Percentiles rank a stretch among this genome's conserved stretches.
phyloP scores from a whole-genome alignment of 2,113 vertebrate genomes.

The Prolemur simus region DNA sequence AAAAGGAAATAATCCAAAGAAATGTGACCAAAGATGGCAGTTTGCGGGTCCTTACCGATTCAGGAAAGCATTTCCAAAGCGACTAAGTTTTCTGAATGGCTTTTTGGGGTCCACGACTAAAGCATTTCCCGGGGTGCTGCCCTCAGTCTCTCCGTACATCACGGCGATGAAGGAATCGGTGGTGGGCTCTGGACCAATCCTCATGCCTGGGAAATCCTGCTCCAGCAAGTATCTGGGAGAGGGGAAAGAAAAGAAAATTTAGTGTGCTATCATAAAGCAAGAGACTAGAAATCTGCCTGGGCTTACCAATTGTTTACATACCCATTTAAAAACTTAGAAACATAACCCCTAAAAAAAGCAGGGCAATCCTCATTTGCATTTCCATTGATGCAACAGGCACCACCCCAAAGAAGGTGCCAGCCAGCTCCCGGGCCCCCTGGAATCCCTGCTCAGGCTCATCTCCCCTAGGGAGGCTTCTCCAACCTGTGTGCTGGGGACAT shows the following conservation, averaged over 20 bases:
- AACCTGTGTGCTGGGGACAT: not conserved
- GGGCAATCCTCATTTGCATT: not conserved
- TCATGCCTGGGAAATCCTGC: conserved; percentile 98
- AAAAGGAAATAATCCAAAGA: not conserved
- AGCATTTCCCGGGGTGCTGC: conserved; percentile 94
- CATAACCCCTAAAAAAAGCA: not conserved
- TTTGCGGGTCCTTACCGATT: conserved; percentile 88
- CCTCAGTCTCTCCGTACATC: conserved; percentile 95
- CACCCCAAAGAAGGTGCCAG: not conserved
- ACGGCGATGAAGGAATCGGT: conserved; percentile 98
- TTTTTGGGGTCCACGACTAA: conserved; percentile 97
- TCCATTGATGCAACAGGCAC: not conserved
- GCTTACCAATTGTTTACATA: not conserved
- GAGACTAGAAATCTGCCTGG: not conserved
- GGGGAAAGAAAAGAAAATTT: not conserved
- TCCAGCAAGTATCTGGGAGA: conserved; percentile 92
- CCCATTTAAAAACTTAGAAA: not conserved
- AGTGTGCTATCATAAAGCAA: not conserved
- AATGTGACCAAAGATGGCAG: not conserved
- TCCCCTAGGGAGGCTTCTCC: not conserved
- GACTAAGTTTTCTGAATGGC: conserved; percentile 95
- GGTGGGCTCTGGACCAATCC: conserved; percentile 97
- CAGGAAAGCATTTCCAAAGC: conserved; percentile 96
- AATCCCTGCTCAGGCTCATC: not conserved
- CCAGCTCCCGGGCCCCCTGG: not conserved